A percentile compares a stretch with the other conserved stretches of the same genome.
phyloP scores from a whole-genome alignment of 2,888 invertebrate genomes.

The Parasteatoda lunata region DNA sequence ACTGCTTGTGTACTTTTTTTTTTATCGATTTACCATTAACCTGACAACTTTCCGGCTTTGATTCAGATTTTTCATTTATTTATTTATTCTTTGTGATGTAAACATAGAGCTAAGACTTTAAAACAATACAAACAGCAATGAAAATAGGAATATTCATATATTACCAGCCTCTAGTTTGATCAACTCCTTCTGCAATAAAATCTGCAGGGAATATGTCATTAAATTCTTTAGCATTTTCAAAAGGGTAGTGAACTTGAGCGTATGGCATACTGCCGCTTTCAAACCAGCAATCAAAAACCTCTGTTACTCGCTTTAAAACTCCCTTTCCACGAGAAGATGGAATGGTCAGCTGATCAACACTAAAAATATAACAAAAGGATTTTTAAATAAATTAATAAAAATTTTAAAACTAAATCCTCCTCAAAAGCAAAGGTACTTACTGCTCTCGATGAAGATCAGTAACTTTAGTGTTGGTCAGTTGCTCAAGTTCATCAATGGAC shows the following conservation, averaged over 20 bases:
- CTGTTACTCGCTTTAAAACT: constrained; percentile 87
- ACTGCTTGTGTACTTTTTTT: no score
- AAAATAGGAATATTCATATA: no score
- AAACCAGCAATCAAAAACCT: constrained; percentile 99
- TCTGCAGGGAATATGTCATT: constrained; percentile 96
- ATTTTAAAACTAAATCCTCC: constrained; percentile 45
- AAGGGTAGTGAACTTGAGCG: constrained; percentile 96
- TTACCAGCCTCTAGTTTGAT: constrained; percentile 96
- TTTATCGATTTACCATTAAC: no score
- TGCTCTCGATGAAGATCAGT: constrained; percentile 95
- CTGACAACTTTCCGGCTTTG: no score
- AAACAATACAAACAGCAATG: no score
- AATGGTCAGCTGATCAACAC: constrained; percentile 92
- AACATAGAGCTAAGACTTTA: no score
- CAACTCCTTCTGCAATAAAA: constrained; percentile 99
- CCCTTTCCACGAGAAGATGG: constrained; percentile 91
- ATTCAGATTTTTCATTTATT: no score
- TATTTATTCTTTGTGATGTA: no score
- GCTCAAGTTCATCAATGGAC: constrained; percentile 91
- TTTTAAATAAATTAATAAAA: constrained; percentile 2
- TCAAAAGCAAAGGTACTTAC: constrained; percentile 72
- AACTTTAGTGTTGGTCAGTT: constrained; percentile 85
- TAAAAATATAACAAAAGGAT: constrained; percentile 71
- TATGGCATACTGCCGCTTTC: constrained; percentile 99
- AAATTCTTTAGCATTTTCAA: constrained; percentile 91